Evolutionary conservation across 2,888 invertebrate genomes (phyloP).

Genomic region (Erynnis tages): DNA sequence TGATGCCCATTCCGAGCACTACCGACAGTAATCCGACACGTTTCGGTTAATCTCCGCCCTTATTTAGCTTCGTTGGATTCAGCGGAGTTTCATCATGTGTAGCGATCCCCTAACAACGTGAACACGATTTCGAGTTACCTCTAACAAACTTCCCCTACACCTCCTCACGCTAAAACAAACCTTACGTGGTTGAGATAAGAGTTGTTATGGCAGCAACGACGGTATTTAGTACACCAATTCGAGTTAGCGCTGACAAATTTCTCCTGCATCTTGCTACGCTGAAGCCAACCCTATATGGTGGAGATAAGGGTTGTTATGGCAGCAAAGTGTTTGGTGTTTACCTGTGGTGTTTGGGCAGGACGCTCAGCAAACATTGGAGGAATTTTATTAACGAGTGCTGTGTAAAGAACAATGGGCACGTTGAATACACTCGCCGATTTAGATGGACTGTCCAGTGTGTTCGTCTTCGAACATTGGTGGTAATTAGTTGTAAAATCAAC

Average conservation of each 20-base stretch:
- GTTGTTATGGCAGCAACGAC: too few relatives aligned
- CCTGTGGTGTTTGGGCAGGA: conserved; percentile 52
- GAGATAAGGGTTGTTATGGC: conserved; percentile 30
- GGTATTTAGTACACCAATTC: conserved; percentile 63
- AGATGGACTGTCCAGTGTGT: conserved; percentile 2
- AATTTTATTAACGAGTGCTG: conserved; percentile 43
- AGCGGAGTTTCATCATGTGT: conserved; percentile 25
- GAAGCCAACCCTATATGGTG: conserved; percentile 35
- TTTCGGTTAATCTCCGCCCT: background rate
- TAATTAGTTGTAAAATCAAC: too few relatives aligned
- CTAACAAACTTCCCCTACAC: conserved; percentile 37
- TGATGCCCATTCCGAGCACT: background rate
- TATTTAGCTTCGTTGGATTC: background rate
- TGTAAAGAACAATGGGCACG: conserved; percentile 43
- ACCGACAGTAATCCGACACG: background rate
- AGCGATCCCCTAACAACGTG: conserved; percentile 53
- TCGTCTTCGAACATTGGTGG: too few relatives aligned
- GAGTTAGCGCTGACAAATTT: conserved; percentile 49
- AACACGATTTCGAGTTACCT: conserved; percentile 59
- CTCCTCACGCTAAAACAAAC: conserved; percentile 30
- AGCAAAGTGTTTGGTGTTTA: conserved; percentile 42
- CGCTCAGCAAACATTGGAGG: conserved; percentile 42
- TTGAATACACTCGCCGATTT: background rate
- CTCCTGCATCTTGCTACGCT: background rate
- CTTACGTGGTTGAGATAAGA: conserved; percentile 34